A percentile compares a stretch with the other conserved stretches of the same genome.
Conservation (phyloP, 2,113 vertebrate genomes). For the Sander lucioperca region DNA sequence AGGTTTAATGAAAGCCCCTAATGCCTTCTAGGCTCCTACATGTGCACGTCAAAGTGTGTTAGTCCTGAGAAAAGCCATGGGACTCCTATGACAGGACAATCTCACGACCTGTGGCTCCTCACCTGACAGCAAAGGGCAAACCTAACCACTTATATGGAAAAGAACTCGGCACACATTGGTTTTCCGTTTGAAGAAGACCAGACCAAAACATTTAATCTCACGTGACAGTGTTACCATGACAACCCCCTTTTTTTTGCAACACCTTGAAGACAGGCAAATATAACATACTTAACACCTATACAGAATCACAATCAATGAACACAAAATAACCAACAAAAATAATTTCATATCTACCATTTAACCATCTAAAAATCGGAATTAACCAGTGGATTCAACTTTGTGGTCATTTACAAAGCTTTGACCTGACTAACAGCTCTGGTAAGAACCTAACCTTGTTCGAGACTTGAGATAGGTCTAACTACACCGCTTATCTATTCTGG, state of each 20-base stretch:
- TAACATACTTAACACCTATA: background rate
- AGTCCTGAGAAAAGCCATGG: conserved; percentile 38
- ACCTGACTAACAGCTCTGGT: too few species aligned
- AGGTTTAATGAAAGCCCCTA: conserved; percentile 33
- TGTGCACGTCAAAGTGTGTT: conserved; percentile 50
- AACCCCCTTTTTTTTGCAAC: background rate
- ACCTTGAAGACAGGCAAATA: background rate
- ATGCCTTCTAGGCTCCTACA: conserved; percentile 25
- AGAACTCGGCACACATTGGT: conserved; percentile 5
- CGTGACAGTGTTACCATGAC: background rate
- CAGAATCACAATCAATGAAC: background rate
- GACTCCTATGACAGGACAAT: conserved; percentile 49
- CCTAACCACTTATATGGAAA: conserved; percentile 6
- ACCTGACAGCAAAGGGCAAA: conserved; percentile 61
- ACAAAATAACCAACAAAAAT: background rate
- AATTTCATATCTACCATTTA: background rate
- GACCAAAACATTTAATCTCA: background rate
- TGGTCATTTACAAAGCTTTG: background rate
- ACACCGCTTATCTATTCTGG: too few species aligned
- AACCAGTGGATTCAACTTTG: background rate
- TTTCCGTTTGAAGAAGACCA: background rate
- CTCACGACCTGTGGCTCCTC: conserved; percentile 37
- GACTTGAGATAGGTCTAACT: too few species aligned
- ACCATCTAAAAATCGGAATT: background rate
- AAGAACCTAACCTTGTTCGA: too few species aligned